Conservation (phyloP, 2,888 invertebrate species). For the Euphydryas editha region DNA sequence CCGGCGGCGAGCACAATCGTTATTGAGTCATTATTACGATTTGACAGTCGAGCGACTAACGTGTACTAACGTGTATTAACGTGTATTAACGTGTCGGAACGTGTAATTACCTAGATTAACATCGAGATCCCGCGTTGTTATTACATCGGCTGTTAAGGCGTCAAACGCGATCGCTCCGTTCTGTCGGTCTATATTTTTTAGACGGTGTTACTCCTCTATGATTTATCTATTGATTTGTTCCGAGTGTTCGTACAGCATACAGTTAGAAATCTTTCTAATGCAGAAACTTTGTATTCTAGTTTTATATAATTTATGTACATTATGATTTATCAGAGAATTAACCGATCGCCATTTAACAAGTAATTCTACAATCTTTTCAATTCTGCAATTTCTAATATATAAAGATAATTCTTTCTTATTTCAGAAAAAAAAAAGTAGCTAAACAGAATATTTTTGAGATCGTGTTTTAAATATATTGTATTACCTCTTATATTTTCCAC, state of each 20-base stretch:
- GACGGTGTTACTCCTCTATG: constrained; percentile 45
- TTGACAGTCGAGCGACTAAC: constrained; percentile 57
- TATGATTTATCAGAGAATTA: too few relatives aligned
- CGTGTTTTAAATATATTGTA: too few relatives aligned
- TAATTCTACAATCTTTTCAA: too few relatives aligned
- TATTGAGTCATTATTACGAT: constrained; percentile 70
- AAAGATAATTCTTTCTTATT: too few relatives aligned
- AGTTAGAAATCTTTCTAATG: background rate
- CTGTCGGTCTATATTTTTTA: constrained; percentile 45
- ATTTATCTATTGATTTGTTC: constrained; percentile 51
- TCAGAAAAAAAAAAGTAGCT: too few relatives aligned
- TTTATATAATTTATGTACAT: too few relatives aligned
- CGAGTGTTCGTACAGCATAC: background rate
- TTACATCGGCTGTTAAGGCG: constrained; percentile 50
- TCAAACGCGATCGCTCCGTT: constrained; percentile 55
- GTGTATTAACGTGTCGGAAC: constrained; percentile 61
- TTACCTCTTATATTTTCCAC: too few relatives aligned
- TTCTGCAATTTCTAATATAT: too few relatives aligned
- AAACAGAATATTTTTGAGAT: too few relatives aligned
- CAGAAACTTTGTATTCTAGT: background rate
- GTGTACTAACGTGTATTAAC: constrained; percentile 57
- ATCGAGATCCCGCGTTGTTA: constrained; percentile 34
- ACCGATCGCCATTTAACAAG: too few relatives aligned
- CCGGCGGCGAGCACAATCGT: constrained; percentile 37
- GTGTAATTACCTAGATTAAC: constrained; percentile 63